Base-by-base conservation (phyloP, 2,888 invertebrate species). In the Hemithea aestivaria region DNA sequence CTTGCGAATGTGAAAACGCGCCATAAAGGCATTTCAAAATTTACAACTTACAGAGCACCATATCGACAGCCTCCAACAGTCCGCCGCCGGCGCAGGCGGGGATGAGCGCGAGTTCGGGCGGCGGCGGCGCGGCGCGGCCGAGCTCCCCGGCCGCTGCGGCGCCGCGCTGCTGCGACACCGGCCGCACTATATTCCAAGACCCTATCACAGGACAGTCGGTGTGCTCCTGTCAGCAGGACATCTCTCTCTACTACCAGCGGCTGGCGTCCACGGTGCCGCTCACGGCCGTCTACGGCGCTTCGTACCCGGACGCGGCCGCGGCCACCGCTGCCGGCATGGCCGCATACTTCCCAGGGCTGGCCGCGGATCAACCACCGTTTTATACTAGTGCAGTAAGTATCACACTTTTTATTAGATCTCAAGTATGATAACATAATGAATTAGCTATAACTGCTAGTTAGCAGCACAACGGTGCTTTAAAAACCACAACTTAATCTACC, bases 191-290 rank as follows among this genome's bases (percentile, higher is more conserved):
- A 73, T 95, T 95, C 88, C 95, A 95, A 71, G 96, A 96, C 82
- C 96, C 96, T 27, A 90, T 95, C 57, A 94, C 95, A 56, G 95
- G 96, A 36, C 95, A 95, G 81, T 94, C 93, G 38, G 92, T 96
- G 50, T 96, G 96, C 87, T 95, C 95, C 62, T 96, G 96, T 82
- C 96, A 96, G 80, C 95, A 95, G 87, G 95, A 95, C 85, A 91
- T 96, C 61, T 16, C 16, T 16, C 90, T 96, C 63, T 92, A 92
- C 83, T 94, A 94, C 87, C 95, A 94, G 84, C 90, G 95, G 68
- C 89, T 95, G 47, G 93, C 90, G 31, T 87, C 88, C 6, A 93
- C 93, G 31, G 89, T 95, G 56, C 94, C 94, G 32, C 87, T 95
- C 57, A 91, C 94, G 20, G 94, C 94, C 20, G 94, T 95, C 90